A percentile compares a stretch with the other conserved stretches of the same genome.
Evolutionary conservation across 2,888 invertebrate genomes (phyloP).

Genomic region (Leptodirus hochenwartii): DNA sequence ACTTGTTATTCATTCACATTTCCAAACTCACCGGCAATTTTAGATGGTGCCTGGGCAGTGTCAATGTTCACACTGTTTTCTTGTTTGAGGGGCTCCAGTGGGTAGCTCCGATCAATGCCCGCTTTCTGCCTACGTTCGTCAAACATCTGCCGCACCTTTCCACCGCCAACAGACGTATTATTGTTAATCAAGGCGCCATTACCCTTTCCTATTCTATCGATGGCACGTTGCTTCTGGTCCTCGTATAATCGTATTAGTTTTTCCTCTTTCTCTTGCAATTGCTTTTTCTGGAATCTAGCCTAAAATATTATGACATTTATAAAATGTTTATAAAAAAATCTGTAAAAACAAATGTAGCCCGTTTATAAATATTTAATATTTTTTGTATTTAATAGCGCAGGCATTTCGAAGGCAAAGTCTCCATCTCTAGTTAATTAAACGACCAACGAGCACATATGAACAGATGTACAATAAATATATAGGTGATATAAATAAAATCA

Average conservation of each 20-base stretch:
- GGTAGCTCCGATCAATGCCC: constrained; percentile 68
- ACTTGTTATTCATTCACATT: too few relatives aligned
- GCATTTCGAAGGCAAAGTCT: constrained; percentile 3
- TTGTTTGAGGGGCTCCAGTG: constrained; percentile 50
- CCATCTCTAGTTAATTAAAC: too few relatives aligned
- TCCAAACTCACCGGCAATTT: neutral
- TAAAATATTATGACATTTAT: constrained; percentile 29
- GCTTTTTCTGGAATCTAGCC: constrained; percentile 71
- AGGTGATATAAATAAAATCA: too few relatives aligned
- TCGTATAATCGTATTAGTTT: constrained; percentile 54
- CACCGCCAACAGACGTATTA: constrained; percentile 12
- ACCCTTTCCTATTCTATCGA: constrained; percentile 33
- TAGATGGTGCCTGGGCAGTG: neutral
- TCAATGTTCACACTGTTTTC: constrained; percentile 7
- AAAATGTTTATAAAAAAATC: constrained; percentile 3
- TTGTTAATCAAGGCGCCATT: constrained; percentile 30
- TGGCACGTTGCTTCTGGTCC: constrained; percentile 44
- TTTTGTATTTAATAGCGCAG: too few relatives aligned
- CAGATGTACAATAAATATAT: too few relatives aligned
- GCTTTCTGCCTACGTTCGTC: constrained; percentile 59
- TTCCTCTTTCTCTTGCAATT: constrained; percentile 62
- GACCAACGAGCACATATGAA: too few relatives aligned
- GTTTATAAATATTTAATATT: too few relatives aligned
- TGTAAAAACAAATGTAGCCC: too few relatives aligned
- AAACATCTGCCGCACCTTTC: constrained; percentile 65